These are phyloP conservation scores for Stegana nigrithorax DNA, from an alignment of 2,888 invertebrate genomes.

Conservation along the genomic window DNA sequence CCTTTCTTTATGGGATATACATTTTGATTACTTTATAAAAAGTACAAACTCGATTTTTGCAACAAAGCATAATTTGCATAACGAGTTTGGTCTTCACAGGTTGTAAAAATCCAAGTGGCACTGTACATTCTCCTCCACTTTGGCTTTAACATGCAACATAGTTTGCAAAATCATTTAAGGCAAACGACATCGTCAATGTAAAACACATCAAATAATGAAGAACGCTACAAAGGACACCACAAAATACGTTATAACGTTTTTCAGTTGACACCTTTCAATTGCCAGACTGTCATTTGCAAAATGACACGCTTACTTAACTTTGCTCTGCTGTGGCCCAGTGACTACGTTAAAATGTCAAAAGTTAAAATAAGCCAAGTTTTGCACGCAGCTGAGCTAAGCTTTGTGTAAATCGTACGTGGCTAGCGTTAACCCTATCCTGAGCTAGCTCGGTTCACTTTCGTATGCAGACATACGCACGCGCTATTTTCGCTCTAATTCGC, in stretches of 20 bases:
- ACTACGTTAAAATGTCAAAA: slow-evolving; percentile 37
- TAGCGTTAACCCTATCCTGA: background rate
- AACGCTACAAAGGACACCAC: background rate
- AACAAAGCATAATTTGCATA: no score
- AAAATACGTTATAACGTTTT: background rate
- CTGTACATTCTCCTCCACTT: no score
- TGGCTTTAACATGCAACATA: no score
- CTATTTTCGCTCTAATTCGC: slow-evolving; percentile 27
- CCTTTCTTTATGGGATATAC: no score
- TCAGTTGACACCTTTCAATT: background rate
- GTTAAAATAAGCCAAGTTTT: slow-evolving; percentile 31
- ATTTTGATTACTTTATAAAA: no score
- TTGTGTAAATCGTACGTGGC: slow-evolving; percentile 24
- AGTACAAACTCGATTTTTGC: no score
- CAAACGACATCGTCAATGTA: no score
- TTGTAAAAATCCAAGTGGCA: no score
- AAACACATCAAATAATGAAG: background rate
- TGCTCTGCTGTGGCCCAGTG: slow-evolving; percentile 18
- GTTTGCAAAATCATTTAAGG: no score
- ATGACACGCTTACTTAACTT: background rate
- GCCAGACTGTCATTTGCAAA: background rate
- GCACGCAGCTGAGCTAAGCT: slow-evolving; percentile 22
- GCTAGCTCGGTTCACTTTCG: background rate
- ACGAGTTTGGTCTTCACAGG: no score
- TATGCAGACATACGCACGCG: slow-evolving; percentile 4